Conservation (phyloP, 2,113 vertebrate genomes). For the Camelus bactrianus region DNA sequence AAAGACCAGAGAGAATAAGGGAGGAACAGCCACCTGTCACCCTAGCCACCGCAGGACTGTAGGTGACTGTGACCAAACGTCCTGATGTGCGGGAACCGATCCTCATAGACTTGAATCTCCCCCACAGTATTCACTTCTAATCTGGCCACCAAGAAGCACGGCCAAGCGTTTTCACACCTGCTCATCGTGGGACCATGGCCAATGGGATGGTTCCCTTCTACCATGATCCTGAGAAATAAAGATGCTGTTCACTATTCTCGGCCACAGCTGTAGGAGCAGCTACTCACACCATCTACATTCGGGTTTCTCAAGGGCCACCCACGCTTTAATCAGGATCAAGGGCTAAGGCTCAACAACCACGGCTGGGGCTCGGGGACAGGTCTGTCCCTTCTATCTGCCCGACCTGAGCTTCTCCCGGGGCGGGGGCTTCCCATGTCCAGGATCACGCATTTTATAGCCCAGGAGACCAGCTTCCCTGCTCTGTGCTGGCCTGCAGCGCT, state of each 20-base stretch:
- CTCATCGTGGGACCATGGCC: not conserved
- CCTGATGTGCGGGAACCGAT: fast-evolving
- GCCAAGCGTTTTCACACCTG: not conserved
- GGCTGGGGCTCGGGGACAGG: not conserved
- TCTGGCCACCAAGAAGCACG: not conserved
- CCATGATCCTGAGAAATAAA: not conserved
- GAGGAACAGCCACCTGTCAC: not conserved
- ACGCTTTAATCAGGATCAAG: not conserved
- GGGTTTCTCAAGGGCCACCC: not conserved
- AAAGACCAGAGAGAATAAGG: not conserved
- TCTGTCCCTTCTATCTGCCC: not conserved
- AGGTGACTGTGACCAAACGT: not conserved
- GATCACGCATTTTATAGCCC: not conserved
- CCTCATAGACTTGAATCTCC: not conserved
- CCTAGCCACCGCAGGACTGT: not conserved
- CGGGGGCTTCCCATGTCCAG: not conserved
- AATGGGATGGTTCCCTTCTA: not conserved
- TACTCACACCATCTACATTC: not conserved
- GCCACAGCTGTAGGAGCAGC: not conserved
- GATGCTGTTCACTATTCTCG: not conserved
- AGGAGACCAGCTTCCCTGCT: not conserved
- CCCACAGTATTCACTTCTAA: not conserved
- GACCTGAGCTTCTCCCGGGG: not conserved
- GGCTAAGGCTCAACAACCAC: not conserved
- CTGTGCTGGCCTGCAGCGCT: not conserved